phyloP scores from a whole-genome alignment of 2,888 invertebrate species.

The Physocephala rufipes region DNA sequence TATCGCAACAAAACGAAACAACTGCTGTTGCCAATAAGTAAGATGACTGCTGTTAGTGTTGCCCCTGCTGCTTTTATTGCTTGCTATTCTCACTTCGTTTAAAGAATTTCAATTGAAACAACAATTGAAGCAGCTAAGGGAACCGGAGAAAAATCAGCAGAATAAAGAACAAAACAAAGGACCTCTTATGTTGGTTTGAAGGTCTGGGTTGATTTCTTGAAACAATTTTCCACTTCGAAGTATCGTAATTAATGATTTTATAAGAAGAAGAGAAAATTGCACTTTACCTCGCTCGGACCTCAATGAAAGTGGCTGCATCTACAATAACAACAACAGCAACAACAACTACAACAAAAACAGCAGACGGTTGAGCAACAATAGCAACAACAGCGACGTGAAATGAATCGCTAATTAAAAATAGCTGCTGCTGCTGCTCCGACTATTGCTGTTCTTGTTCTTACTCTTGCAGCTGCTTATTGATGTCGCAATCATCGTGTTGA shows the following conservation, averaged over 20 bases:
- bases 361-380: too few species aligned
- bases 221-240: conserved; percentile 5
- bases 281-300: not conserved
- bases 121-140: not conserved
- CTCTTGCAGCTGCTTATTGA: not conserved
- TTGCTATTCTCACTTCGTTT: too few species aligned
- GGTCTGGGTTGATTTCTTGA: not conserved
- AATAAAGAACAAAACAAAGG: not conserved
- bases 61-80: too few species aligned
- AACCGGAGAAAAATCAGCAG: not conserved
- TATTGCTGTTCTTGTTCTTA: not conserved
- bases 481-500: not conserved
- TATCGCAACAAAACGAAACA: too few species aligned
- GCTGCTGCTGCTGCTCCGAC: not conserved
- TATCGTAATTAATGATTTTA: not conserved
- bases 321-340: too few species aligned
- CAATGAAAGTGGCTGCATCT: conserved; percentile 3
- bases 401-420: conserved; percentile 30
- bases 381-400: conserved; percentile 14
- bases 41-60: too few species aligned
- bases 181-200: not conserved
- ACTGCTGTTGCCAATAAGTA: too few species aligned
- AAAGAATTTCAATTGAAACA: too few species aligned
- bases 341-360: too few species aligned
- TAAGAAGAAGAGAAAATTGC: not conserved